Evolutionary conservation across 2,113 vertebrate genomes (phyloP), one percentile per base, ranked within the genome.

Genomic region (Origma solitaria): DNA sequence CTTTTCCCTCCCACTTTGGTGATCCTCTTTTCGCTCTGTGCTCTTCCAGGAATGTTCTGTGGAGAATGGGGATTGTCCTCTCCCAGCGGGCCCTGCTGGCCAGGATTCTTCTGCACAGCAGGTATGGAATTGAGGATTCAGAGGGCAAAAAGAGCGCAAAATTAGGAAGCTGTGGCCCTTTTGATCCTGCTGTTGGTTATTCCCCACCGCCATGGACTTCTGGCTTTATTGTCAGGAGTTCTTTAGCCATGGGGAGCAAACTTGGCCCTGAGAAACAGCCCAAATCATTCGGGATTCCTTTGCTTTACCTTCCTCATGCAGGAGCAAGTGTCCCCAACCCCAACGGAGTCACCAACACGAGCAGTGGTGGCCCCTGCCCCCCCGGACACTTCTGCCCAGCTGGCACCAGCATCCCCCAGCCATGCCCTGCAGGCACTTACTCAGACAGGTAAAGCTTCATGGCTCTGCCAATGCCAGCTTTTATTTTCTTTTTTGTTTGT

Each of bases 361-460:
- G 98, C 71, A 86, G 97, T 60, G 99, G 99, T 57, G 98, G 98
- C 20, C 98, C 98, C 4, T 99, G 99, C 94, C 99, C 99, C 18
- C 73, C 93, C 28, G 99, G 99, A 27, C 97, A 97, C 51, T 99
- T 98, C 96, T 99, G 99, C 93, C 99, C 98, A 44, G 88, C 97
- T 81, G 99, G 99, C 25, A 98, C 98, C 27, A 97, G 96, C 11
- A 68, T 97, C 31, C 98, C 99, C 21, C 62, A 98, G 31, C 97
- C 94, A 5, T 99, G 99, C 77, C 99, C 99, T 3, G 37, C 82
- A 60, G 99, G 99, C 31, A 99, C 98, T 64, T 99, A 98, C 95
- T 99, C 99, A 13, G 96, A 98, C 94, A 98, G 98, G 99, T 99
- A 49, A 97, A 97, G 90, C 81, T 86, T 10, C 70, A 56, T 16